phyloP scores from a whole-genome alignment of 2,113 vertebrate genomes.

The Percopsis transmontana region DNA sequence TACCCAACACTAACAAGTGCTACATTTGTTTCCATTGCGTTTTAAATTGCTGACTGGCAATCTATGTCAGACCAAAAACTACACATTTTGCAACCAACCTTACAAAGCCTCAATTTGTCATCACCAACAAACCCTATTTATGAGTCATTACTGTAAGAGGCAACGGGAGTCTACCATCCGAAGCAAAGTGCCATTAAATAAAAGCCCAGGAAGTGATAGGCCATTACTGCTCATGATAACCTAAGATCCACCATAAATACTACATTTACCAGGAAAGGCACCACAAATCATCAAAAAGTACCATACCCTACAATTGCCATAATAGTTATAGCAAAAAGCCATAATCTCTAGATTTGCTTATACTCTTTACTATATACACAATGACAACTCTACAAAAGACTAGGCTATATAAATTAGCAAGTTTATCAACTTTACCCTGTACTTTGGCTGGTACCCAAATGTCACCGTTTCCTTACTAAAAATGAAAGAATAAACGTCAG shows the following conservation, averaged over 20 bases:
- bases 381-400: too few relatives aligned
- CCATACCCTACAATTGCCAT: not conserved
- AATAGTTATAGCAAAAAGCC: not conserved
- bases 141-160: conserved; percentile 27
- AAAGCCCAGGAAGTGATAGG: not conserved
- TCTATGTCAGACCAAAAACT: conserved; percentile 1
- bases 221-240: not conserved
- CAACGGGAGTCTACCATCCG: conserved; percentile 12
- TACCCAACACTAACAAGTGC: too few relatives aligned
- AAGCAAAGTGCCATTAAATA: not conserved
- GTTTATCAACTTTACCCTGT: conserved; percentile 5
- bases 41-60: not conserved
- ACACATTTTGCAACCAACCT: conserved; percentile 18
- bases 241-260: conserved; percentile 15
- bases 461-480: conserved; percentile 23
- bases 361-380: too few relatives aligned
- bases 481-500: too few relatives aligned
- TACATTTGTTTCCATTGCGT: not conserved
- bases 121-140: conserved; percentile 18
- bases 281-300: not conserved
- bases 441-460: conserved; percentile 3
- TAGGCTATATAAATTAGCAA: conserved; percentile 8
- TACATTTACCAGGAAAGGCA: conserved; percentile 18
- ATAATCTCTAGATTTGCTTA: conserved; percentile 4
- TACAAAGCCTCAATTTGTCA: conserved; percentile 7